A percentile compares a stretch with the other conserved stretches of the same genome.
Evolutionary conservation across 2,888 invertebrate species (phyloP).

Genomic region (Salpingus planirostris): DNA sequence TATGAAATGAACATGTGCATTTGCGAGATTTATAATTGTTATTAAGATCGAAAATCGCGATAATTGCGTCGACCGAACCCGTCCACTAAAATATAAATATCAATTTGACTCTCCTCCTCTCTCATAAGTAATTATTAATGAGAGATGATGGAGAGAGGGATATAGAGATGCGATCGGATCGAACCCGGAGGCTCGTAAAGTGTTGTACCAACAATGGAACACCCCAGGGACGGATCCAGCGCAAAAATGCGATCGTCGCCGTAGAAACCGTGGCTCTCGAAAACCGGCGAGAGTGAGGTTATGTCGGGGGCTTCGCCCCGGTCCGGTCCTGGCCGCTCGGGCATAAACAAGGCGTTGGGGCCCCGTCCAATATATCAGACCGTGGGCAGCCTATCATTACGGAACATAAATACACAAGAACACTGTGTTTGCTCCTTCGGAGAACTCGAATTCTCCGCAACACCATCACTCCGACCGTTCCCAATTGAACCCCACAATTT

Average conservation of each 20-base stretch:
- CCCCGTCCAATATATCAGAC: slow-evolving; percentile 39
- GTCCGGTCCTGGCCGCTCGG: slow-evolving; percentile 18
- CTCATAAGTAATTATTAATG: slow-evolving; percentile 33
- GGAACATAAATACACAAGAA: slow-evolving; percentile 38
- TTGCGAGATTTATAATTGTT: slow-evolving; percentile 30
- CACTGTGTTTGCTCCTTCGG: slow-evolving; percentile 24
- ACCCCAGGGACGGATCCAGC: slow-evolving; percentile 12
- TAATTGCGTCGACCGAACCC: slow-evolving; percentile 23
- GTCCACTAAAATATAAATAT: slow-evolving; percentile 32
- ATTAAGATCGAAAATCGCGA: slow-evolving; percentile 28
- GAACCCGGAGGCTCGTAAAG: slow-evolving; percentile 34
- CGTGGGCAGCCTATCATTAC: slow-evolving; percentile 39
- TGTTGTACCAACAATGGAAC: slow-evolving; percentile 35
- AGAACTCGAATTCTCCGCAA: slow-evolving; percentile 19
- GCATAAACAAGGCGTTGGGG: slow-evolving; percentile 33
- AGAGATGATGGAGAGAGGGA: too few relatives aligned
- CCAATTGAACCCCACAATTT: slow-evolving; percentile 20
- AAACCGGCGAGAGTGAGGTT: too few relatives aligned
- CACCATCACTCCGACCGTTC: too few relatives aligned
- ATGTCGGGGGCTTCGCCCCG: neutral
- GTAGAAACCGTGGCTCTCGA: too few relatives aligned
- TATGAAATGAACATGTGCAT: too few relatives aligned
- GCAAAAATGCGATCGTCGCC: too few relatives aligned
- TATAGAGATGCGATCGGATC: slow-evolving; percentile 34
- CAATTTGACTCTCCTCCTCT: slow-evolving; percentile 35